Evolutionary conservation across 2,797 vertebrate genomes (phyloP).

Genomic region (Sebastes umbrosus): DNA sequence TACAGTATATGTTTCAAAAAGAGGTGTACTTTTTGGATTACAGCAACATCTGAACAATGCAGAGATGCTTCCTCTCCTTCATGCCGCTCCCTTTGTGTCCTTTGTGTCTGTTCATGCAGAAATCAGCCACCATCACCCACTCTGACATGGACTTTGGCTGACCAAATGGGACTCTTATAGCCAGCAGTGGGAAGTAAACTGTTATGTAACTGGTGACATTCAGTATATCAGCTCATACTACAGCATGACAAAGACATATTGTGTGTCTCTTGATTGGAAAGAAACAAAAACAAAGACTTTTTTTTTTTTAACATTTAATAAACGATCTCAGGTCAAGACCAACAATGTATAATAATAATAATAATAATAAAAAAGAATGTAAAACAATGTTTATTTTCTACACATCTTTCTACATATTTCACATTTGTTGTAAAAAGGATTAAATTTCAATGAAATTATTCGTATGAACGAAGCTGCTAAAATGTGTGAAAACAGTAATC

Average conservation of each 20-base stretch:
- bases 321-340: slow-evolving; percentile 52
- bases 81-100: not conserved
- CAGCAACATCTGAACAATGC: not conserved
- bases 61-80: not conserved
- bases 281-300: slow-evolving; percentile 9
- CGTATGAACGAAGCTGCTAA: slow-evolving; percentile 18
- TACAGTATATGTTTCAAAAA: not conserved
- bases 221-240: not conserved
- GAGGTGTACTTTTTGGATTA: not conserved
- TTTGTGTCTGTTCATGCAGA: slow-evolving; percentile 1
- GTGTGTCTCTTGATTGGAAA: not conserved
- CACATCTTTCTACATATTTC: slow-evolving; percentile 48
- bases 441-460: slow-evolving; percentile 42
- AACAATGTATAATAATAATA: slow-evolving; percentile 46
- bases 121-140: not conserved
- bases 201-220: not conserved
- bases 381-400: slow-evolving; percentile 48
- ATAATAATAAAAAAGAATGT: slow-evolving; percentile 41
- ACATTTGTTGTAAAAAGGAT: slow-evolving; percentile 56
- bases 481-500: not conserved
- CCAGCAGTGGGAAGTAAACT: not conserved
- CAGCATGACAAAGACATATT: not conserved
- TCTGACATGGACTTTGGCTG: not conserved
- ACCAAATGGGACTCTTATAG: not conserved
- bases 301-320: slow-evolving; percentile 63